Base-by-base conservation (phyloP, 2,113 vertebrate genomes). In the Poicephalus gulielmi region DNA sequence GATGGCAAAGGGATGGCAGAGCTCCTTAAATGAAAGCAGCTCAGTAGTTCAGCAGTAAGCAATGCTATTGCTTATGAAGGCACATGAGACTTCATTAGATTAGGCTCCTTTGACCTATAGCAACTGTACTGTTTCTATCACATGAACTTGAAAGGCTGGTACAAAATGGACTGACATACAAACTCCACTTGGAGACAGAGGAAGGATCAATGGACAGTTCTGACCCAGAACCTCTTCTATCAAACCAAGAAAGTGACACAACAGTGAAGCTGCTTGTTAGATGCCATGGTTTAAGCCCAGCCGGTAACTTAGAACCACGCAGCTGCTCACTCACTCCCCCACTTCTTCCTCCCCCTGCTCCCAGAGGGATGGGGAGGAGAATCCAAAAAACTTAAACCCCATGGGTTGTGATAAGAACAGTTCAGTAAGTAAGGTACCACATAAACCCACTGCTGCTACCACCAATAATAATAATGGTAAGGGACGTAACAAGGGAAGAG, bases 181-280 rank as follows among this genome's bases (percentile, higher is more conserved):
- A 71, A 75, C 37, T 62, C 64, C 53, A 47, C 63, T 73, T 92
- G 80, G 59, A 86, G 53, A 94, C 74, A 60, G 63, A 73, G 2
- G 2, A 84, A 76, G 66, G 82, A 90, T 75, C 59, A 77, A 91
- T 3, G 41, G 84, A 67, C 85, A 92, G 47, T 2, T 89, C 77
- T 88, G 94, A 97, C 86, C 85, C 90, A 92, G 83, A 87, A 53
- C 79, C 46, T 94, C 92, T 71, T 83, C 44, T 30, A 88, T 91
- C 79, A 96, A 88, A 95, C 66, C 66, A 66, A 86, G 59, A 83
- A 83, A 94, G 88, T 78, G 73, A 86, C 86, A 94, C 62, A 85
- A 28, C 88, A 88, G 77, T 24, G 22, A 91, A 88, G 71, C 10
- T 59, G 41, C 84, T 88, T 24, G 33, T 59, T 24, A 24, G 57